Evolutionary conservation across 1,140 invertebrate species (phyloP).

Genomic region (Zaprionus gabonicus): DNA sequence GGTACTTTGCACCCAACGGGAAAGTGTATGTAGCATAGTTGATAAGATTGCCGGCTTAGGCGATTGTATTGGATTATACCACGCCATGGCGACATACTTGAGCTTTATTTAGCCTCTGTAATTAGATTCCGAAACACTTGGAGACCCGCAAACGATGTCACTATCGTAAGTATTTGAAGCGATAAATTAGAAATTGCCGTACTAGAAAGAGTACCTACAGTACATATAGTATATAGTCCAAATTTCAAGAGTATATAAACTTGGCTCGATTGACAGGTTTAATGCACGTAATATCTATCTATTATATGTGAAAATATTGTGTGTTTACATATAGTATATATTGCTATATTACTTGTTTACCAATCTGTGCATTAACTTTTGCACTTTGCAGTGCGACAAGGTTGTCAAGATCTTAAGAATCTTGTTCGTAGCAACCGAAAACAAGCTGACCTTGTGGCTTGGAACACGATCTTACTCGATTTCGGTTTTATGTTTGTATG

Average conservation of each 20-base stretch:
- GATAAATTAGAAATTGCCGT: slow-evolving; percentile 2
- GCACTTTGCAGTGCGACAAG: slow-evolving; percentile 50
- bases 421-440: slow-evolving; percentile 25
- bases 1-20: slow-evolving; percentile 59
- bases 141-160: background rate
- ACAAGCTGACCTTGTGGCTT: slow-evolving; percentile 36
- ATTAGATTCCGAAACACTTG: slow-evolving; percentile 36
- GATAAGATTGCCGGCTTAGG: slow-evolving; percentile 63
- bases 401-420: slow-evolving; percentile 68
- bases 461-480: slow-evolving; percentile 18
- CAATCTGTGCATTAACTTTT: slow-evolving; percentile 26
- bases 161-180: slow-evolving; percentile 1
- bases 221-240: slow-evolving; percentile 2
- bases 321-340: background rate
- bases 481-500: background rate
- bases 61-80: slow-evolving; percentile 34
- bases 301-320: slow-evolving; percentile 2
- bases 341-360: slow-evolving; percentile 1
- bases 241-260: slow-evolving; percentile 2
- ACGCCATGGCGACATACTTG: slow-evolving; percentile 6
- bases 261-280: background rate
- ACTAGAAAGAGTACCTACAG: background rate
- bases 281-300: background rate
- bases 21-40: slow-evolving; percentile 41
- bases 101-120: slow-evolving; percentile 47